Evolutionary conservation across 2,113 vertebrate genomes (phyloP).

Genomic region (Datnioides undecimradiatus): DNA sequence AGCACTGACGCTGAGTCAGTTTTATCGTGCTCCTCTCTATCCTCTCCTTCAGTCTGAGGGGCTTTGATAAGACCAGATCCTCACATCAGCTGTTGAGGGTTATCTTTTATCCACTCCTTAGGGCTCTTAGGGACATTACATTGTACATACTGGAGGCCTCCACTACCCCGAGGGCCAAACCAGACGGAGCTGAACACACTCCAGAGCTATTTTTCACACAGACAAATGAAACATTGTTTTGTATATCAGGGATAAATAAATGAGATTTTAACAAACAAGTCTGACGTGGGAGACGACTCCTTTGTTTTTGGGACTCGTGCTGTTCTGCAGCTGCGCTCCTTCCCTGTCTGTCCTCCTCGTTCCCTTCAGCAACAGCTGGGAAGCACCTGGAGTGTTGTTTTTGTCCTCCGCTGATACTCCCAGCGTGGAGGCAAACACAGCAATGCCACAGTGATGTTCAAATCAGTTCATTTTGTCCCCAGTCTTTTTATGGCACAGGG

Average conservation of each 20-base stretch:
- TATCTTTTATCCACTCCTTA: conserved; percentile 45
- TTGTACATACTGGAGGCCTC: conserved; percentile 48
- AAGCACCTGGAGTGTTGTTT: conserved; percentile 48
- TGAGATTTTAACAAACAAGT: conserved; percentile 80
- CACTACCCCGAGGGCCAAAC: conserved; percentile 49
- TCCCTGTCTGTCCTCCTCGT: neutral
- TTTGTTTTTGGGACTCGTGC: neutral
- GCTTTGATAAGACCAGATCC: conserved; percentile 43
- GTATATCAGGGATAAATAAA: conserved; percentile 85
- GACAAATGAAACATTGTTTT: conserved; percentile 76
- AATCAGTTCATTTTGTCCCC: conserved; percentile 14
- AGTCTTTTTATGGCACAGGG: conserved; percentile 13
- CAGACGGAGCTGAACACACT: conserved; percentile 50
- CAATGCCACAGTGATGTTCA: conserved; percentile 1
- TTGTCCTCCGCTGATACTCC: conserved; percentile 31
- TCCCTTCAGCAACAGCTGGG: conserved; percentile 48
- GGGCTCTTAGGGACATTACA: conserved; percentile 42
- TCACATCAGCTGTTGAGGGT: conserved; percentile 45
- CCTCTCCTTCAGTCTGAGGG: conserved; percentile 36
- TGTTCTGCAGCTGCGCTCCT: conserved; percentile 17
- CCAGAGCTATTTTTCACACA: conserved; percentile 76
- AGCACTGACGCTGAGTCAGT: conserved; percentile 10
- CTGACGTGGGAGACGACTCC: neutral
- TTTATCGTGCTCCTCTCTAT: conserved; percentile 26
- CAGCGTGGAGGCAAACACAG: conserved; percentile 14